phyloP scores from a whole-genome alignment of 2,797 vertebrate genomes.

The Helarctos malayanus region DNA sequence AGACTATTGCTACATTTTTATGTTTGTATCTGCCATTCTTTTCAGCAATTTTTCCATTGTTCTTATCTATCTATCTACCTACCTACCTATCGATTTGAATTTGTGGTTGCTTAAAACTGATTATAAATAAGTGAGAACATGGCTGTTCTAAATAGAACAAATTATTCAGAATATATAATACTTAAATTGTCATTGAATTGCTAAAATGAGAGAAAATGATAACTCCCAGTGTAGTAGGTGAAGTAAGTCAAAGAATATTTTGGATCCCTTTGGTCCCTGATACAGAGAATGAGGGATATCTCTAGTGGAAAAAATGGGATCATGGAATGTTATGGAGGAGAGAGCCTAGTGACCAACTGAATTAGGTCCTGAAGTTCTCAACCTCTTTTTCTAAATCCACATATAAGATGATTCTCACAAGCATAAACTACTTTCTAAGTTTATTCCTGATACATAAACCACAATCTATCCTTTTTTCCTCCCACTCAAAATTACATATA shows the following conservation, averaged over 20 bases:
- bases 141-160: neutral
- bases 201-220: neutral
- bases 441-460: constrained; percentile 6
- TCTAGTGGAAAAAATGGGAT: neutral
- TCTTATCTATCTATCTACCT: neutral
- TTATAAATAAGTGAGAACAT: neutral
- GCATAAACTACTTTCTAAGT: neutral
- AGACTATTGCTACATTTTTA: neutral
- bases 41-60: neutral
- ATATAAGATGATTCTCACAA: neutral
- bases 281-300: neutral
- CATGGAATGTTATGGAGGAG: neutral
- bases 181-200: neutral
- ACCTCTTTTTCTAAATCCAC: neutral
- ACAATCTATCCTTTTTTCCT: neutral
- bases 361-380: neutral
- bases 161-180: constrained; percentile 26
- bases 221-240: neutral
- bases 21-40: constrained; percentile 20
- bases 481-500: constrained; percentile 4
- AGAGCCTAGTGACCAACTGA: neutral
- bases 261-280: neutral
- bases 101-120: constrained; percentile 11
- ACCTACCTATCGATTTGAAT: neutral
- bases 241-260: neutral